A percentile compares a stretch with the other conserved stretches of the same genome.
phyloP scores from a whole-genome alignment of 2,113 vertebrate species.

The Numenius arquata region DNA sequence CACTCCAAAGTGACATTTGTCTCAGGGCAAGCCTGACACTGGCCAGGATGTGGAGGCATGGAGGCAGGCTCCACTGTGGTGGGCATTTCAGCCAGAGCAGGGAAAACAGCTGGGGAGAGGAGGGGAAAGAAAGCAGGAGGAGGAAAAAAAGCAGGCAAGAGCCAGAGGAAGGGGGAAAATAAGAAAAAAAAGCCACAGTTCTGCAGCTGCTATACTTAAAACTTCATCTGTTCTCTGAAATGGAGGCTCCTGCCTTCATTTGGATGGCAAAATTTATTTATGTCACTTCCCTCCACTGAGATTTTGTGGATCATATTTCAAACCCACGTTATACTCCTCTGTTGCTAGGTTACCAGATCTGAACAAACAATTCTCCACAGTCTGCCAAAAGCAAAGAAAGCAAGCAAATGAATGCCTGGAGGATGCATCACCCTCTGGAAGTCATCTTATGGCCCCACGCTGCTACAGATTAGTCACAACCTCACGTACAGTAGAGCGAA shows the following conservation, averaged over 20 bases:
- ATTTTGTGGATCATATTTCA: slow-evolving; percentile 56
- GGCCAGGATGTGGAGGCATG: accelerated
- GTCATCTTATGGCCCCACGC: slow-evolving; percentile 29
- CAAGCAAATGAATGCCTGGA: slow-evolving; percentile 71
- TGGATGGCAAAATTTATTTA: slow-evolving; percentile 16
- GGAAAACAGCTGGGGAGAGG: neutral
- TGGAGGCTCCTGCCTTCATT: neutral
- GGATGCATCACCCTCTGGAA: slow-evolving; percentile 69
- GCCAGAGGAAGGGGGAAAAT: neutral
- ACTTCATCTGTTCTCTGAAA: neutral
- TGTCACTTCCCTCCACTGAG: neutral
- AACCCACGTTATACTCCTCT: slow-evolving; percentile 22
- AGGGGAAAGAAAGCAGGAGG: neutral
- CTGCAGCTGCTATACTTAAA: neutral
- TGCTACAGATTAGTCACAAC: slow-evolving; percentile 56
- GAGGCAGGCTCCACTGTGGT: neutral
- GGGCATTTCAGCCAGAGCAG: neutral
- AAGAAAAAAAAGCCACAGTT: neutral
- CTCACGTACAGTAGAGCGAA: neutral
- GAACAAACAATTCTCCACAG: slow-evolving; percentile 60
- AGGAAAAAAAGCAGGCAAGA: neutral
- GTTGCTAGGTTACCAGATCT: slow-evolving; percentile 61
- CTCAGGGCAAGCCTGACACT: neutral
- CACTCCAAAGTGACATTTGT: neutral
- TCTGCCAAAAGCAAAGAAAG: slow-evolving; percentile 45